Percentiles rank a stretch among this genome's conserved stretches.
phyloP scores from a whole-genome alignment of 2,888 invertebrate species.

The Noctua fimbriata region DNA sequence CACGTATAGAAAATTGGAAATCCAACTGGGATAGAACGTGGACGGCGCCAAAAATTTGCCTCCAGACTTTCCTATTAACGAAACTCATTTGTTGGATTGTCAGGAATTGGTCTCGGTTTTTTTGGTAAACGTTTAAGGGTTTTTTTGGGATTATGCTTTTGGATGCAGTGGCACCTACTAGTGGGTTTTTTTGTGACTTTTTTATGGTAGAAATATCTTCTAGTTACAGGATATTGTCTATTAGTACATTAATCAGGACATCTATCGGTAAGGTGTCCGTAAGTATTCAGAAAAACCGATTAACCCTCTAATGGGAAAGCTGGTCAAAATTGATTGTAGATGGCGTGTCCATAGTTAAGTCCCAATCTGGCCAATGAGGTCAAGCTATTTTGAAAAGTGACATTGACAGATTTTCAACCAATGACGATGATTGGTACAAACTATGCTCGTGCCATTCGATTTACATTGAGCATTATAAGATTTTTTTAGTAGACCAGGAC shows the following conservation, averaged over 20 bases:
- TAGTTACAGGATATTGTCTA: not conserved
- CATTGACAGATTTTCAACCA: not conserved
- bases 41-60: slow-evolving; percentile 75
- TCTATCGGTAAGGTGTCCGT: not conserved
- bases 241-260: not conserved
- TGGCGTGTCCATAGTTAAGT: too few relatives aligned
- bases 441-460: not conserved
- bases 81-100: slow-evolving; percentile 80
- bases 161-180: not conserved
- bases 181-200: not conserved
- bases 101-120: slow-evolving; percentile 46
- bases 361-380: not conserved
- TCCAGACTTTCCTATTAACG: slow-evolving; percentile 82
- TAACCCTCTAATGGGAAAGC: not conserved
- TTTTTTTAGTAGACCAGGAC: not conserved
- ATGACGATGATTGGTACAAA: not conserved
- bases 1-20: slow-evolving; percentile 89
- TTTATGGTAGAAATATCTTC: not conserved
- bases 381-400: not conserved
- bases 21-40: slow-evolving; percentile 65
- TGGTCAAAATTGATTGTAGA: not conserved
- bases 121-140: slow-evolving; percentile 10
- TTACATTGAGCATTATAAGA: not conserved
- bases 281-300: not conserved
- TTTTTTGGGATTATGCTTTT: slow-evolving; percentile 10